A percentile compares a stretch with the other conserved stretches of the same genome.
Conservation (phyloP, 2,113 vertebrate genomes). For the Osmerus mordax region DNA sequence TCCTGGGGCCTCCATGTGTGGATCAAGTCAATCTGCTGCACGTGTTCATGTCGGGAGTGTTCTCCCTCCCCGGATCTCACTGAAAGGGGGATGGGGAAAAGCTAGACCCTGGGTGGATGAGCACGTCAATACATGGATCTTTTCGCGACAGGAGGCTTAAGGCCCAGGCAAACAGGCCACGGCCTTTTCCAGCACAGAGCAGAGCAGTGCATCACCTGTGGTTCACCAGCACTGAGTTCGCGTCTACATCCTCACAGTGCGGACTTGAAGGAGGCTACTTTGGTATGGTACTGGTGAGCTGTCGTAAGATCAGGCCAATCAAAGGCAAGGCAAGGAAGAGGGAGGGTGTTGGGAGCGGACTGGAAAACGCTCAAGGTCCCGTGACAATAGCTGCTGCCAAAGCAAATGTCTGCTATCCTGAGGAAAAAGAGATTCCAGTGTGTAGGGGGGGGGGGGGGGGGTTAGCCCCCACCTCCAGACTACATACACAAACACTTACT, state of each 20-base stretch:
- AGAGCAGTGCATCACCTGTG: constrained; percentile 20
- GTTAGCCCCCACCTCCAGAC: constrained; percentile 26
- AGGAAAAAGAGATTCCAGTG: constrained; percentile 58
- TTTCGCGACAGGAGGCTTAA: neutral
- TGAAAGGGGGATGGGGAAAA: constrained; percentile 16
- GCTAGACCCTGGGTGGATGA: constrained; percentile 23
- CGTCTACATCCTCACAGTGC: neutral
- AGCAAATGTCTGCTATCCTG: constrained; percentile 74
- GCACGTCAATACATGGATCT: constrained; percentile 33
- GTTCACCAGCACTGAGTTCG: constrained; percentile 47
- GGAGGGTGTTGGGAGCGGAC: constrained; percentile 40
- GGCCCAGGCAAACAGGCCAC: neutral
- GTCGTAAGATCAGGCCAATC: constrained; percentile 54
- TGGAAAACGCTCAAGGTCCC: constrained; percentile 63
- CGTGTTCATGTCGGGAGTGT: constrained; percentile 24
- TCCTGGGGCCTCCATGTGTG: neutral
- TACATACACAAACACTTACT: constrained; percentile 63
- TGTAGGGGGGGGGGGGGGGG: constrained; percentile 12
- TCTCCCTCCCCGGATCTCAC: constrained; percentile 27
- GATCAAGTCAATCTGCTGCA: constrained; percentile 29
- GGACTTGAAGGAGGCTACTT: constrained; percentile 57
- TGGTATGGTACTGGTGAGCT: constrained; percentile 65
- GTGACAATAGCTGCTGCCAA: constrained; percentile 72
- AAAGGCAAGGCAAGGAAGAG: constrained; percentile 42
- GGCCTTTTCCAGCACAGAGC: constrained; percentile 13